Evolutionary conservation across 1,140 invertebrate genomes (phyloP).

Genomic region (Brachionus angularis): DNA sequence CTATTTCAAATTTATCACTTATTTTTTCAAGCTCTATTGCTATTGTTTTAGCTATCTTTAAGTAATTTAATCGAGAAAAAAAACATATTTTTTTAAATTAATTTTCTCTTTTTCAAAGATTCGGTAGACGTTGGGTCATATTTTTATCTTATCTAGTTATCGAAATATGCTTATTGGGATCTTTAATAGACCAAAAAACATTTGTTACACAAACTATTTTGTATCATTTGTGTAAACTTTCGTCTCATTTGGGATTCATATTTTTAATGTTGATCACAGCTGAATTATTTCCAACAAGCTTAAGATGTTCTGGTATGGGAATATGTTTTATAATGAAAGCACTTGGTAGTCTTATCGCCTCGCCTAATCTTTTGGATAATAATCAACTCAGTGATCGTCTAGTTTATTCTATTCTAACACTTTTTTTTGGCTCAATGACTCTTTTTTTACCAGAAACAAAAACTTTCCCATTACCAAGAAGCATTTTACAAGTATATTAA

Average conservation of each 20-base stretch:
- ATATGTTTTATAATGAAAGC: conserved; percentile 24
- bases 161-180: conserved; percentile 44
- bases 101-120: conserved; percentile 10
- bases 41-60: background rate
- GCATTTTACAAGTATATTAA: conserved; percentile 38
- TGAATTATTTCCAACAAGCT: conserved; percentile 42
- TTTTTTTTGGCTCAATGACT: conserved; percentile 34
- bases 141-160: conserved; percentile 31
- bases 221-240: conserved; percentile 39
- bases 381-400: background rate
- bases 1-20: conserved; percentile 3
- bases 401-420: conserved; percentile 4
- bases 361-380: conserved; percentile 14
- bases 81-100: no score
- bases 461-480: conserved; percentile 41
- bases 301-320: conserved; percentile 30
- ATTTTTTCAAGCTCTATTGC: conserved; percentile 1
- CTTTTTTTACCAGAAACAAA: conserved; percentile 42
- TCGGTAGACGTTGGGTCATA: conserved; percentile 41
- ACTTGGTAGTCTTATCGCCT: conserved; percentile 23
- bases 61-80: no score
- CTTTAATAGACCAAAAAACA: background rate
- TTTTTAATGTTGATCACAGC: conserved; percentile 28
- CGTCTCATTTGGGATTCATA: conserved; percentile 12
- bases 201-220: conserved; percentile 5